Percentiles rank a stretch among this genome's conserved stretches.
Evolutionary conservation across 2,113 vertebrate genomes (phyloP).

Genomic region (Myotis yumanensis): DNA sequence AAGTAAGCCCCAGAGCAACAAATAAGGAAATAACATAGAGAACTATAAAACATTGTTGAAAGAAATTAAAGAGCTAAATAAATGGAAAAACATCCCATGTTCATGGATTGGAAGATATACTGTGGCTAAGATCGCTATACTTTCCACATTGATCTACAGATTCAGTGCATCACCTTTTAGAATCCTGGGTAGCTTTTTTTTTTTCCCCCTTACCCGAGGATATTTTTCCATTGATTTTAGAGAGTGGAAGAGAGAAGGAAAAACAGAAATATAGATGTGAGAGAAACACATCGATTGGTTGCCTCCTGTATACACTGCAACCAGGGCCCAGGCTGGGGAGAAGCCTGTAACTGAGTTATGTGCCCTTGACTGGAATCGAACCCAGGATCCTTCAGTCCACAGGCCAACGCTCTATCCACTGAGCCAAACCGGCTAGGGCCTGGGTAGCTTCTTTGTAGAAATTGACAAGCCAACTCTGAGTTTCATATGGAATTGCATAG

Average conservation of each 20-base stretch:
- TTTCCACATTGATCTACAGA: background rate
- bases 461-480: slow-evolving; percentile 19
- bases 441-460: background rate
- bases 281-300: too few species aligned
- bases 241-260: too few species aligned
- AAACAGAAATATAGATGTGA: too few species aligned
- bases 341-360: too few species aligned
- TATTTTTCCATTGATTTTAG: too few species aligned
- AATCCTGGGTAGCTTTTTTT: background rate
- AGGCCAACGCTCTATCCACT: too few species aligned
- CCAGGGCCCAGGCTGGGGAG: too few species aligned
- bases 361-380: too few species aligned
- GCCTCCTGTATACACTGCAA: too few species aligned
- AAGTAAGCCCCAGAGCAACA: background rate
- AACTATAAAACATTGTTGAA: background rate
- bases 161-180: background rate
- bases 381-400: too few species aligned
- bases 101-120: background rate
- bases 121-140: background rate
- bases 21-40: background rate
- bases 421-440: background rate
- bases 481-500: slow-evolving; percentile 2
- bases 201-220: too few species aligned
- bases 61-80: slow-evolving; percentile 18
- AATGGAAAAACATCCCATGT: background rate